Evolutionary conservation across 2,888 invertebrate genomes (phyloP).

Genomic region (Hoplodrina ambigua): DNA sequence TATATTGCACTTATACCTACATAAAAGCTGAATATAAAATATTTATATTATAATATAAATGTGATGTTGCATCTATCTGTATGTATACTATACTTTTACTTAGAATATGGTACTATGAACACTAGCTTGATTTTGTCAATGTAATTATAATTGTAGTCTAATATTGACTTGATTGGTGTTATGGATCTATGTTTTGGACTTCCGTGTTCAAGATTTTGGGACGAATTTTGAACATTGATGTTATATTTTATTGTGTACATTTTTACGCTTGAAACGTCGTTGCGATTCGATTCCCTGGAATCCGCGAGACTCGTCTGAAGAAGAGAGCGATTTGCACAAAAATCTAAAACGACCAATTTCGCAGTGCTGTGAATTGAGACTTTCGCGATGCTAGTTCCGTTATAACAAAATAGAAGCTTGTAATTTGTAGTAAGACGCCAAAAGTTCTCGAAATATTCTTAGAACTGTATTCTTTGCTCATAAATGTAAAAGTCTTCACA

Average conservation of each 20-base stretch:
- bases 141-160: slow-evolving; percentile 64
- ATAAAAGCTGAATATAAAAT: slow-evolving; percentile 23
- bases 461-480: slow-evolving; percentile 6
- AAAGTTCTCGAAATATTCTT: slow-evolving; percentile 11
- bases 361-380: too few relatives aligned
- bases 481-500: neutral
- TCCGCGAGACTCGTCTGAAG: too few relatives aligned
- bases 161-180: slow-evolving; percentile 60
- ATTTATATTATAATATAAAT: slow-evolving; percentile 20
- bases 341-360: too few relatives aligned
- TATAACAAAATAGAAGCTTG: neutral
- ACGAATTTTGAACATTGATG: slow-evolving; percentile 16
- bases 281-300: too few relatives aligned
- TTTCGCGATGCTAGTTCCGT: neutral
- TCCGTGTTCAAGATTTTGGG: slow-evolving; percentile 37
- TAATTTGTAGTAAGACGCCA: neutral
- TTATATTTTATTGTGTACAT: neutral
- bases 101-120: slow-evolving; percentile 31
- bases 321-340: too few relatives aligned
- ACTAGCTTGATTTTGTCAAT: slow-evolving; percentile 67
- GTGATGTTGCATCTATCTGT: slow-evolving; percentile 12
- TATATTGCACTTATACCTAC: neutral
- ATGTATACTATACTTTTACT: slow-evolving; percentile 19
- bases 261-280: neutral
- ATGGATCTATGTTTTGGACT: slow-evolving; percentile 63